A percentile compares a stretch with the other conserved stretches of the same genome.
Conservation (phyloP, 2,113 vertebrate species). For the Psittacula cyanocephala region DNA sequence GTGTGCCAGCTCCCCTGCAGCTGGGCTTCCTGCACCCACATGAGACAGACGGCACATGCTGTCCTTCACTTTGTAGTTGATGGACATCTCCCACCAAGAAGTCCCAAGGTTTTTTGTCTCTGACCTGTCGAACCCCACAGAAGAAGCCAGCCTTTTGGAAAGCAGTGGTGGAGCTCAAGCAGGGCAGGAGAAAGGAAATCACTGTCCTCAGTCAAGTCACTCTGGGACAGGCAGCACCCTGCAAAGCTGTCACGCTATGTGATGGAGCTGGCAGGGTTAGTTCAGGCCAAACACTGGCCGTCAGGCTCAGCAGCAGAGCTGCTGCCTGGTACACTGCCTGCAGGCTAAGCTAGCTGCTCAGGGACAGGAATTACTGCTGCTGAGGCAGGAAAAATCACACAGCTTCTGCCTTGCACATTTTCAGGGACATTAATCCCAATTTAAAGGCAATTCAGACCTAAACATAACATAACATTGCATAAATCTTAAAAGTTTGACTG, state of each 20-base stretch:
- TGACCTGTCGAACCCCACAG: neutral
- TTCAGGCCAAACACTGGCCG: neutral
- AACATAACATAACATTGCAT: neutral
- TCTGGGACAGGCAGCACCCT: neutral
- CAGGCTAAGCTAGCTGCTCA: neutral
- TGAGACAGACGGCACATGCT: fast-evolving
- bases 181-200: neutral
- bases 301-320: neutral
- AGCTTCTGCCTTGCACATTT: neutral
- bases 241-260: neutral
- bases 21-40: conserved; percentile 7
- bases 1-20: neutral
- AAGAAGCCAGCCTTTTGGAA: neutral
- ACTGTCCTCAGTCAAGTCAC: neutral
- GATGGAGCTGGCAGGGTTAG: conserved; percentile 9
- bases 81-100: neutral
- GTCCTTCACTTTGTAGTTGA: neutral
- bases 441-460: neutral
- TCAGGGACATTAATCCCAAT: neutral
- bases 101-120: neutral
- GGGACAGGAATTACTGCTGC: neutral
- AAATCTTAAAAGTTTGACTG: neutral
- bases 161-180: neutral
- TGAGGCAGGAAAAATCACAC: neutral
- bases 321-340: neutral